These are phyloP conservation scores for Drosophila incognita DNA, from an alignment of 2,888 invertebrate genomes.

Conservation along the genomic window DNA sequence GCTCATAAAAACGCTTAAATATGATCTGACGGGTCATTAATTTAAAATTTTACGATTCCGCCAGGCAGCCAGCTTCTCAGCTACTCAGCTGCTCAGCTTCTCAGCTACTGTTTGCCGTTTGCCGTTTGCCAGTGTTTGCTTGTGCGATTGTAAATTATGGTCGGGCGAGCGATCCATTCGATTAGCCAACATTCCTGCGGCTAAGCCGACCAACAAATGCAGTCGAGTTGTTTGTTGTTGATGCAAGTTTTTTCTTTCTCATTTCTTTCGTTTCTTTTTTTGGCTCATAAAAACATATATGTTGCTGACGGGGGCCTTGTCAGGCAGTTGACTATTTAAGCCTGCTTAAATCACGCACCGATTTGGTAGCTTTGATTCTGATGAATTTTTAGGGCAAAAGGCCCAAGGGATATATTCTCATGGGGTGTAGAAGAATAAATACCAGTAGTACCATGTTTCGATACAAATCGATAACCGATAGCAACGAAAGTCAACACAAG, in stretches of 20 bases:
- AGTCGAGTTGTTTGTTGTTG: slow-evolving; percentile 36
- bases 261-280: slow-evolving; percentile 11
- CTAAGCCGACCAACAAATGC: slow-evolving; percentile 23
- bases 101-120: slow-evolving; percentile 1
- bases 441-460: background rate
- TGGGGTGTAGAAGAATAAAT: background rate
- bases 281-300: slow-evolving; percentile 52
- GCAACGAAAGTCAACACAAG: background rate
- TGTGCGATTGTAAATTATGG: slow-evolving; percentile 83
- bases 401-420: background rate
- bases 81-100: slow-evolving; percentile 46
- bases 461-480: background rate
- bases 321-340: slow-evolving; percentile 64
- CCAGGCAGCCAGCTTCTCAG: slow-evolving; percentile 72
- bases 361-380: background rate
- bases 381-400: background rate
- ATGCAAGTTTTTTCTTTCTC: slow-evolving; percentile 20
- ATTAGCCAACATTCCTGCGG: slow-evolving; percentile 62
- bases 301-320: slow-evolving; percentile 31
- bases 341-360: background rate
- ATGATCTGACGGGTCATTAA: slow-evolving; percentile 84
- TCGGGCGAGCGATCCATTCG: slow-evolving; percentile 60
- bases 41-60: slow-evolving; percentile 81
- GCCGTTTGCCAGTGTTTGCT: slow-evolving; percentile 39
- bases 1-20: slow-evolving; percentile 83